Percentiles rank a stretch among this genome's conserved stretches.
Evolutionary conservation across 2,888 invertebrate species (phyloP).

Genomic region (Drosophila nr. perissopoda): DNA sequence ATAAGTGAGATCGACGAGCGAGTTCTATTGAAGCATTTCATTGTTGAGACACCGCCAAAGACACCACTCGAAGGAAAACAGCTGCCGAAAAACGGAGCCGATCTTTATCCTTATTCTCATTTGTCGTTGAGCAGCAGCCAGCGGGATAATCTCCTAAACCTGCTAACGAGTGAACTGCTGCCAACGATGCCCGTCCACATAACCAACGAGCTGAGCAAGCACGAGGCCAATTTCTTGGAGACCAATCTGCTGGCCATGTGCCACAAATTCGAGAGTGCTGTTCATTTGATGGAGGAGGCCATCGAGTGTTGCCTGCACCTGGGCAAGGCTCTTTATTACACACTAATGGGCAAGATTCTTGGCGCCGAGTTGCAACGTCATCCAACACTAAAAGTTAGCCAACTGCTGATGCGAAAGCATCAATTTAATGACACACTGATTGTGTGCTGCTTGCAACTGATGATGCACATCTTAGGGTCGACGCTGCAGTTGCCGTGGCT

Average conservation of each 20-base stretch:
- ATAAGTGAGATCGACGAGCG: conserved; percentile 68
- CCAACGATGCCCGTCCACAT: conserved; percentile 35
- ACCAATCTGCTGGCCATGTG: conserved; percentile 28
- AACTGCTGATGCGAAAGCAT: conserved; percentile 42
- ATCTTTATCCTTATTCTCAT: not conserved
- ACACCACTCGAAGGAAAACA: not conserved
- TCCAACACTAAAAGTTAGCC: conserved; percentile 35
- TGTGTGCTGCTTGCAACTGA: conserved; percentile 61
- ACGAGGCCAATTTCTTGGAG: conserved; percentile 22
- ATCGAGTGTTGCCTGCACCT: conserved; percentile 30
- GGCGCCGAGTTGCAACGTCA: conserved; percentile 36
- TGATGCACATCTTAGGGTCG: conserved; percentile 37
- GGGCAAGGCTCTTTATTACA: conserved; percentile 44
- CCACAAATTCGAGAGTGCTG: conserved; percentile 18
- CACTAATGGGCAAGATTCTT: conserved; percentile 48
- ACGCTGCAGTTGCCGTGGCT: conserved; percentile 56
- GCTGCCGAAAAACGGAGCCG: not conserved
- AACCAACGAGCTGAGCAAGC: conserved; percentile 4
- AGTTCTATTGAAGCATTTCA: conserved; percentile 32
- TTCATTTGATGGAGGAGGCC: conserved; percentile 4
- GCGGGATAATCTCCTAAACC: conserved; percentile 15
- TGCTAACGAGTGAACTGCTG: conserved; percentile 35
- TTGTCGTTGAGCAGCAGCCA: conserved; percentile 11
- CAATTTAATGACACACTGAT: conserved; percentile 38
- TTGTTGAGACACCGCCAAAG: not conserved